Conservation (phyloP, 2,113 vertebrate species). For the Zosterops hypoxanthus region DNA sequence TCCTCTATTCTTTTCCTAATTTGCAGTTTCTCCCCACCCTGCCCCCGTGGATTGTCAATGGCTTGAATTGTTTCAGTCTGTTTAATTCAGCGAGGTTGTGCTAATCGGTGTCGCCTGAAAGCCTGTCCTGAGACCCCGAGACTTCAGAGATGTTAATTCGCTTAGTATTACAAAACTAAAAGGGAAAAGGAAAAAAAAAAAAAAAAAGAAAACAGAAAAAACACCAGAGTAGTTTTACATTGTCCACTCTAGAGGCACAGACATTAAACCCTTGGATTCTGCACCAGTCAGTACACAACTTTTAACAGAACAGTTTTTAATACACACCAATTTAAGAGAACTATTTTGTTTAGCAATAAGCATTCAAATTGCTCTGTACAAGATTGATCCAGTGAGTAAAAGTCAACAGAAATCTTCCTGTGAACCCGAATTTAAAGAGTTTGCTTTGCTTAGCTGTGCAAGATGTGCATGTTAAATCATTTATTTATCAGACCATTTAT, state of each 20-base stretch:
- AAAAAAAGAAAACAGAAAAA: not conserved
- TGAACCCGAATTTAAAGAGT: not conserved
- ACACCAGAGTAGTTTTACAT: not conserved
- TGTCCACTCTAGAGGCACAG: not conserved
- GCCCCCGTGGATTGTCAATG: conserved; percentile 44
- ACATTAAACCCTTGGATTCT: not conserved
- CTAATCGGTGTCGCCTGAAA: conserved; percentile 52
- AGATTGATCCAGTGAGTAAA: not conserved
- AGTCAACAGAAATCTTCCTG: not conserved
- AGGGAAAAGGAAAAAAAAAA: no score
- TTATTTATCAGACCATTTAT: not conserved
- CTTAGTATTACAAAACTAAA: not conserved
- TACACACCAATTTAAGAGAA: not conserved
- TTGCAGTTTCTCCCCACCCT: conserved; percentile 34
- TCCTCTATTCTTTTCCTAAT: conserved; percentile 56
- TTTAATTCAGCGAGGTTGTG: conserved; percentile 23
- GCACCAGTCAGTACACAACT: not conserved
- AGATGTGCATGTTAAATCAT: not conserved
- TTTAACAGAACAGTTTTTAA: not conserved
- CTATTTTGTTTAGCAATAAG: not conserved
- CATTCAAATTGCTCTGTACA: not conserved
- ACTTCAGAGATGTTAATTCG: conserved; percentile 54
- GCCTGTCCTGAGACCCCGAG: not conserved
- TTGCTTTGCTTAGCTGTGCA: not conserved
- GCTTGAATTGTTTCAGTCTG: conserved; percentile 28